These are phyloP conservation scores for Aspidapion aeneum DNA, from an alignment of 2,888 invertebrate species.

Conservation along the genomic window DNA sequence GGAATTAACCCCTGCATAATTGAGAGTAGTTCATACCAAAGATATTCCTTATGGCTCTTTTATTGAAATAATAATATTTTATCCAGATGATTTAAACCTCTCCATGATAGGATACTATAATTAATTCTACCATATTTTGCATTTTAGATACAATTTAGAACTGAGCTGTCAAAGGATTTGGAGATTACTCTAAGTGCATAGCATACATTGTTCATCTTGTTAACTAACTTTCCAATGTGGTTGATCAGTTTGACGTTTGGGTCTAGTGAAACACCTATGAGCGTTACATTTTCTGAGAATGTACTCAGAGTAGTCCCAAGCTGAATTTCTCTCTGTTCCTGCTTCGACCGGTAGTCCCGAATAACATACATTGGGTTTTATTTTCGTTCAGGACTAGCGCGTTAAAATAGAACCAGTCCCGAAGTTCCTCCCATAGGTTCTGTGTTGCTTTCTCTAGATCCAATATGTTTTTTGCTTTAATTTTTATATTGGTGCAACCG, in stretches of 20 bases:
- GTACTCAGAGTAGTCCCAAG: not conserved
- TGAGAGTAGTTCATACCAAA: not conserved
- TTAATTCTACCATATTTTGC: not conserved
- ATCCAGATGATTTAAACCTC: not conserved
- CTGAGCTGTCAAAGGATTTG: not conserved
- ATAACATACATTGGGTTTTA: not conserved
- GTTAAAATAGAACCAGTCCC: not conserved
- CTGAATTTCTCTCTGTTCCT: not conserved
- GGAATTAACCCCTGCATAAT: not conserved
- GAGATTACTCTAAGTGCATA: not conserved
- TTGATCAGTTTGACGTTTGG: not conserved
- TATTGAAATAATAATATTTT: not conserved
- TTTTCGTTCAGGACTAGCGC: not conserved
- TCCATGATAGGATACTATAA: not conserved
- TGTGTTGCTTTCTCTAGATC: not conserved
- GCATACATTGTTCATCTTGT: not conserved
- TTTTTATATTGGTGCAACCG: not conserved
- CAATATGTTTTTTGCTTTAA: not conserved
- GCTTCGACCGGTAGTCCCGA: not conserved
- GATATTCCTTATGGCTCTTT: not conserved
- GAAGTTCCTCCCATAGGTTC: not conserved
- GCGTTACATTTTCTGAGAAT: not conserved
- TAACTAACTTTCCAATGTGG: not conserved
- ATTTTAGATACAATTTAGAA: not conserved
- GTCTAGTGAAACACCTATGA: not conserved